These are phyloP conservation scores for Agapornis roseicollis DNA, from an alignment of 2,113 vertebrate genomes.

Conservation along the genomic window DNA sequence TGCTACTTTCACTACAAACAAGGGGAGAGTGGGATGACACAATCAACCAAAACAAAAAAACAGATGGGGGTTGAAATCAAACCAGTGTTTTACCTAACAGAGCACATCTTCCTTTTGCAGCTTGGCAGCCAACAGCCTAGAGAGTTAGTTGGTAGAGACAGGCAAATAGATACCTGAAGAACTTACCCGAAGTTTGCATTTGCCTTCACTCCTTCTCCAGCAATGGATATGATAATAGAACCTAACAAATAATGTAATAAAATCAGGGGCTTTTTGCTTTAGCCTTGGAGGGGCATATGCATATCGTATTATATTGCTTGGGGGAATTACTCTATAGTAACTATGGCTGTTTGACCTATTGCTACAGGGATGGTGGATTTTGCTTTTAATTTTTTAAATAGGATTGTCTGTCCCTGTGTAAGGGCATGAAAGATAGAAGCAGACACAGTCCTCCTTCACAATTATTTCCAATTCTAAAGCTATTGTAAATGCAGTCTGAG, in stretches of 20 bases:
- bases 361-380: not conserved
- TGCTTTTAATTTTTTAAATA: not conserved
- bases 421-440: not conserved
- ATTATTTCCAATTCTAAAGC: conserved; percentile 43
- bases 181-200: not conserved
- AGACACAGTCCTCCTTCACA: not conserved
- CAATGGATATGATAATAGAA: not conserved
- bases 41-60: not conserved
- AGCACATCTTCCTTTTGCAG: not conserved
- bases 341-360: not conserved
- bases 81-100: not conserved
- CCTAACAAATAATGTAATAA: not conserved
- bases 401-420: not conserved
- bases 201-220: not conserved
- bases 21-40: not conserved
- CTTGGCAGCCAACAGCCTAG: not conserved
- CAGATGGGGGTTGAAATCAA: not conserved
- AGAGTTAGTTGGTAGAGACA: not conserved
- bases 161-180: not conserved
- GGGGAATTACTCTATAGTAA: not conserved
- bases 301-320: not conserved
- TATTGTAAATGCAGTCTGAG: not conserved
- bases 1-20: not conserved
- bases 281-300: not conserved
- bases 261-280: not conserved